Evolutionary conservation across 2,888 invertebrate genomes (phyloP), one percentile per base, ranked within the genome.

Genomic region (Pheosia tremula): DNA sequence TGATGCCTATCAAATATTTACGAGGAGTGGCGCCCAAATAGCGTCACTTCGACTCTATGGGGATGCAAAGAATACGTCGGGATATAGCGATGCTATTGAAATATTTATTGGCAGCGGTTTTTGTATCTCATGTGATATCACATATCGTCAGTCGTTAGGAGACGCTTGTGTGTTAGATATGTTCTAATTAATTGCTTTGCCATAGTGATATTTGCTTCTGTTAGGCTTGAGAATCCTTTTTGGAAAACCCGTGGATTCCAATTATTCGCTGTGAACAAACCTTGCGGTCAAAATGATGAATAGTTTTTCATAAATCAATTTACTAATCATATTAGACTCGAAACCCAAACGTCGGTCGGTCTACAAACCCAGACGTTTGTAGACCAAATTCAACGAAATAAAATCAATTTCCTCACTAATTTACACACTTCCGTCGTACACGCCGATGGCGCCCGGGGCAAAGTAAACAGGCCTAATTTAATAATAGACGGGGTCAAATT

Each of bases 381-480:
- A 43, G 13, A 57, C 56, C 54, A 45, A 59, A 61, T 66, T 13
- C 41, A 39, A 49, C 39, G 47, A 59, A 67, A 68, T 52, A 11
- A 47, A 70, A 64, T 67, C 61, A 61, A 68, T 74, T 68, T 66
- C 57, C 55, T 70, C 67, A 74, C 72, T 67, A 75, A 74, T 78
- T 70, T 72, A 71, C 63, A 58, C 68, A 65, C 63, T 68, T 73
- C 57, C 56, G 52, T 13, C 8, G 61, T 62, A 63, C 58, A 54
- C 9, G 38, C 13, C 39, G 53, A 47, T 60, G 63, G 59, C 64
- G 61, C 68, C 70, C 66, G 69, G 62, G 68, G 60, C 62, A 79
- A 77, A 74, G 79, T 78, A 82, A 82, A 81, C 79, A 83, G 67
- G 63, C 74, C 72, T 83, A 82, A 83, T 74, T 75, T 68, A 81